phyloP scores from a whole-genome alignment of 2,888 invertebrate species.

The Pemphredon lugubris region DNA sequence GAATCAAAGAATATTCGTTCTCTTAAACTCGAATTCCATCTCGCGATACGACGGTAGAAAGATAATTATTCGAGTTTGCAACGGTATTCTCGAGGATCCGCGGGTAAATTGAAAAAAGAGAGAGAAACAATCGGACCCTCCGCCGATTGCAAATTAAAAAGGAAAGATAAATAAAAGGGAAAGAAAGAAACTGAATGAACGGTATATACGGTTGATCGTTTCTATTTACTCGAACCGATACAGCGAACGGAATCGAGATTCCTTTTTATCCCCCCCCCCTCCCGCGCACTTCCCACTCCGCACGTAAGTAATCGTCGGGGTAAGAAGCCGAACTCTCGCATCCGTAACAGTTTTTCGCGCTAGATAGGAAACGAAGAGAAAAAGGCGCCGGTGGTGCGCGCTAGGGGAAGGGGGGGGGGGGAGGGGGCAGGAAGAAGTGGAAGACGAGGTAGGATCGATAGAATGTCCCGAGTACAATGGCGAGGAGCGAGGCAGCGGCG shows the following conservation, averaged over 20 bases:
- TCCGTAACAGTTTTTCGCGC: slow-evolving; percentile 35
- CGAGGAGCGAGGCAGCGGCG: slow-evolving; percentile 43
- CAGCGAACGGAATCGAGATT: slow-evolving; percentile 13
- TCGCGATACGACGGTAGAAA: slow-evolving; percentile 5
- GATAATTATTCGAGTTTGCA: too few species aligned
- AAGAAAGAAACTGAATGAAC: too few species aligned
- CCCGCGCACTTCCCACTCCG: slow-evolving; percentile 17
- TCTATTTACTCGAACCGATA: slow-evolving; percentile 22
- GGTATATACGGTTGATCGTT: slow-evolving; percentile 21
- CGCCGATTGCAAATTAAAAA: too few species aligned
- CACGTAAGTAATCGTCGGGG: slow-evolving; percentile 42
- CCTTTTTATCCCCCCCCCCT: slow-evolving; percentile 31
- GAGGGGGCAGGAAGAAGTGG: slow-evolving; percentile 38
- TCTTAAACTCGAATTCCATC: not conserved
- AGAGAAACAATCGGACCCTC: too few species aligned
- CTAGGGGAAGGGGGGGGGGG: slow-evolving; percentile 9
- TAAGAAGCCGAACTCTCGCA: slow-evolving; percentile 41
- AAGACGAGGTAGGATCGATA: slow-evolving; percentile 61
- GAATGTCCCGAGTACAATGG: slow-evolving; percentile 65
- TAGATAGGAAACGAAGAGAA: slow-evolving; percentile 14
- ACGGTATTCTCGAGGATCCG: too few species aligned
- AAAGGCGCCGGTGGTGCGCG: not conserved
- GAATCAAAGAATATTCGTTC: too few species aligned
- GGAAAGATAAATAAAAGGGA: not conserved
- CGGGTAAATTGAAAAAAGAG: too few species aligned